Base-by-base conservation (phyloP, 2,113 vertebrate species). In the Platysteira castanea region DNA sequence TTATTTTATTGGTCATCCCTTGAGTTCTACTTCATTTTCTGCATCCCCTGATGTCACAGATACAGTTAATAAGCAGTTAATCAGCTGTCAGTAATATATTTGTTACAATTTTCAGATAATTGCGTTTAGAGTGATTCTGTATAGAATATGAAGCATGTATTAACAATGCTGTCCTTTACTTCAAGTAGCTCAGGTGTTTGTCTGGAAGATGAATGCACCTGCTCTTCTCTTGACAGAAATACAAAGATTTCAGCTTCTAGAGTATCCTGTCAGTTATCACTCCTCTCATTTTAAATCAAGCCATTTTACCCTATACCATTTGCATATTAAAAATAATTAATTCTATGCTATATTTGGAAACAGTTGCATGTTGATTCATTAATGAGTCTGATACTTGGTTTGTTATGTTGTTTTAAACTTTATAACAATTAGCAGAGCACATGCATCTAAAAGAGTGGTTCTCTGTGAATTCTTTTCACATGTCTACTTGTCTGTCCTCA, bases 321-420 rank as follows among this genome's bases (percentile, higher is more conserved):
- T 98, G 92, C 94, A 95, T 97, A 95, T 84, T 91, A 96, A 88
- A 44, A 71, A 79, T 97, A 97, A 98, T 98, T 97, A 98, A 96
- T 98, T 97, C 95, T 97, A 97, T 95, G 90, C 64, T 96, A 91
- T 95, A 97, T 94, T 97, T 98, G 95, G 95, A 95, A 98, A 91
- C 87, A 92, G 50, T 31, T 96, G 39, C 71, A 91, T 90, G 88
- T 96, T 88, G 82, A 90, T 93, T 93, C 33, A 69, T 89, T 96
- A 98, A 98, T 97, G 85, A 97, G 61, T 76, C 74, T 93, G 95
- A 82, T 98, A 96, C 96, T 98, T 96, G 87, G 87, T 76, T 92
- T 94, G 87, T 87, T 82, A 85, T 94, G 87, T 89, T 97, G 74
- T 96, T 98, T 97, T 78, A 97, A 97, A 87, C 67, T 96, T 95